Evolutionary conservation across 2,113 vertebrate species (phyloP).

Genomic region (Melozone crissalis): DNA sequence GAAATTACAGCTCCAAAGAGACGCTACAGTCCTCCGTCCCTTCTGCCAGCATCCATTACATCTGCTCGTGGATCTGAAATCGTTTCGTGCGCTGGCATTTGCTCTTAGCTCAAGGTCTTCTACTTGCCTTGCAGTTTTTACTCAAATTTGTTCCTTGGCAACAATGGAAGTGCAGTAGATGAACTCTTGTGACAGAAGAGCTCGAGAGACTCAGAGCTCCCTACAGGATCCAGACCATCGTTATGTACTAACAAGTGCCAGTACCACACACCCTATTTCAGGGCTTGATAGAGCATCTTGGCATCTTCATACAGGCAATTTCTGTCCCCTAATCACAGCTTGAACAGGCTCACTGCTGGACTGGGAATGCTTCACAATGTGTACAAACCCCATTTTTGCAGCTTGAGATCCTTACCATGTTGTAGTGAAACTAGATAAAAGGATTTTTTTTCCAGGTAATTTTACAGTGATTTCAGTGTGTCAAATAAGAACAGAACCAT

Average conservation of each 20-base stretch:
- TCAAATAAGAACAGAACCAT: not conserved
- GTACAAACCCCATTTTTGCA: not conserved
- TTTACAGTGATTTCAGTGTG: not conserved
- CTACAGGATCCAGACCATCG: not conserved
- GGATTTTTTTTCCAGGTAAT: not conserved
- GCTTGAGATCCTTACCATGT: not conserved
- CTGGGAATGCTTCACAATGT: not conserved
- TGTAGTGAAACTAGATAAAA: not conserved
- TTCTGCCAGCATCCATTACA: not conserved
- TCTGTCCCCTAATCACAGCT: not conserved
- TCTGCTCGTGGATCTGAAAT: not conserved
- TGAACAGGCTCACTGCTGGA: not conserved
- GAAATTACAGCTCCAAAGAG: not conserved
- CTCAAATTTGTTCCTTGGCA: not conserved
- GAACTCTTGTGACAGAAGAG: not conserved
- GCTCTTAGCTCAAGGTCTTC: not conserved
- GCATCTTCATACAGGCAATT: not conserved
- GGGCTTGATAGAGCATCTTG: not conserved
- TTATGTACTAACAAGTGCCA: not conserved
- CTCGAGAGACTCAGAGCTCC: not conserved
- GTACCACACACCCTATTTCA: not conserved
- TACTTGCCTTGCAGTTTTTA: not conserved
- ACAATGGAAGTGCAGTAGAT: not conserved
- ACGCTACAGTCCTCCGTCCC: rapidly evolving
- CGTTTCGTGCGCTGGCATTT: not conserved